Evolutionary conservation across 1,140 invertebrate species (phyloP).

Genomic region (Spodoptera litura): DNA sequence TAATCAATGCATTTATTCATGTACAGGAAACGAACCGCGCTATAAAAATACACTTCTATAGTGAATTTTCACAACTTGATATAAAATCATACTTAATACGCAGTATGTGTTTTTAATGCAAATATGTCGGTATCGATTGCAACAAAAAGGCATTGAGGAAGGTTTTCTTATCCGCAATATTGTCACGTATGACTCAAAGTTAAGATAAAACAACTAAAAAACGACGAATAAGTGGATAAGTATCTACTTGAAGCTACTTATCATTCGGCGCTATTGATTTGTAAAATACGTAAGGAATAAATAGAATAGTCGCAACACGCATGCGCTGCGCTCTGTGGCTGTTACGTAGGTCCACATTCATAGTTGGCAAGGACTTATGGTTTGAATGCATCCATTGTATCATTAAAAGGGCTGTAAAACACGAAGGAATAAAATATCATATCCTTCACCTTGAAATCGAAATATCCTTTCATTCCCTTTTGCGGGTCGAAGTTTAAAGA

Average conservation of each 20-base stretch:
- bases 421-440: neutral
- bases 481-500: constrained; percentile 97
- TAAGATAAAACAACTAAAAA: constrained; percentile 22
- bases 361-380: no score
- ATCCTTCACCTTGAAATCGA: constrained; percentile 92
- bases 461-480: constrained; percentile 98
- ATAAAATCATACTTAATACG: no score
- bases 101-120: neutral
- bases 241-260: constrained; percentile 14
- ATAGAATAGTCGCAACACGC: constrained; percentile 11
- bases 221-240: constrained; percentile 4
- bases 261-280: constrained; percentile 18
- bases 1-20: no score
- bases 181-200: neutral
- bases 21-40: no score
- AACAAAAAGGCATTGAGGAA: constrained; percentile 1
- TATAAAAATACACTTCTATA: no score
- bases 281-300: neutral
- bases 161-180: neutral
- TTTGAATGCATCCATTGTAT: no score
- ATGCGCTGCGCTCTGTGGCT: neutral
- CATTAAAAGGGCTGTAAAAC: neutral
- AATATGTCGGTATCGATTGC: neutral
- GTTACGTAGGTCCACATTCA: no score
- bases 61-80: neutral